phyloP scores from a whole-genome alignment of 2,888 invertebrate genomes.

The Mythimna loreyi region DNA sequence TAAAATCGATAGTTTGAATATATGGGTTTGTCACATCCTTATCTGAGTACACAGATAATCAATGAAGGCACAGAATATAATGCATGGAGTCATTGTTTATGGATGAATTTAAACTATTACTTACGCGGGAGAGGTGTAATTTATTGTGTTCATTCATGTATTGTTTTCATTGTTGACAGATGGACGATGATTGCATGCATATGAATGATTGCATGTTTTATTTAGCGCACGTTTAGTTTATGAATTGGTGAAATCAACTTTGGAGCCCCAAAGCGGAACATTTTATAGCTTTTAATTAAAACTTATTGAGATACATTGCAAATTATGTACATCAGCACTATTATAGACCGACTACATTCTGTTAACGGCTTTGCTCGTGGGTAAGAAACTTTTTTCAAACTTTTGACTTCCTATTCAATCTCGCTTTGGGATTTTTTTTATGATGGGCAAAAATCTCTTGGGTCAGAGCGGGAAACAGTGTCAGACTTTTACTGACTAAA shows the following conservation, averaged over 20 bases:
- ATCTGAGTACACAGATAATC: constrained; percentile 69
- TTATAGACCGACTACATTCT: no score
- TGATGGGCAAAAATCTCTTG: no score
- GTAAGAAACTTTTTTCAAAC: no score
- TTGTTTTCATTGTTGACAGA: constrained; percentile 64
- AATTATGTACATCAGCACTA: no score
- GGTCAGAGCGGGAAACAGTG: no score
- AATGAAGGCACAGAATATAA: constrained; percentile 71
- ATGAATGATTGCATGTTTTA: constrained; percentile 45
- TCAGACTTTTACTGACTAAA: no score
- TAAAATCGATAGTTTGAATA: constrained; percentile 72
- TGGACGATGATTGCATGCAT: constrained; percentile 49
- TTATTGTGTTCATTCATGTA: constrained; percentile 63
- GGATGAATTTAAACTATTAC: constrained; percentile 68
- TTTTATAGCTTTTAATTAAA: no score
- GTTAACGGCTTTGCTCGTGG: no score
- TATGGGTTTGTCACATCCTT: constrained; percentile 73
- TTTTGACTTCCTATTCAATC: no score
- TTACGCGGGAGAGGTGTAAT: constrained; percentile 68
- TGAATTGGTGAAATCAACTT: constrained; percentile 35
- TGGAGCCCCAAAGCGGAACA: background rate
- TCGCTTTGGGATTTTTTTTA: no score
- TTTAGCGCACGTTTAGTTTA: constrained; percentile 37
- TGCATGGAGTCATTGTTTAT: constrained; percentile 68
- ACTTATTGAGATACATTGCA: no score